Evolutionary conservation across 2,888 invertebrate genomes (phyloP).

Genomic region (Meghimatium bilineatum): DNA sequence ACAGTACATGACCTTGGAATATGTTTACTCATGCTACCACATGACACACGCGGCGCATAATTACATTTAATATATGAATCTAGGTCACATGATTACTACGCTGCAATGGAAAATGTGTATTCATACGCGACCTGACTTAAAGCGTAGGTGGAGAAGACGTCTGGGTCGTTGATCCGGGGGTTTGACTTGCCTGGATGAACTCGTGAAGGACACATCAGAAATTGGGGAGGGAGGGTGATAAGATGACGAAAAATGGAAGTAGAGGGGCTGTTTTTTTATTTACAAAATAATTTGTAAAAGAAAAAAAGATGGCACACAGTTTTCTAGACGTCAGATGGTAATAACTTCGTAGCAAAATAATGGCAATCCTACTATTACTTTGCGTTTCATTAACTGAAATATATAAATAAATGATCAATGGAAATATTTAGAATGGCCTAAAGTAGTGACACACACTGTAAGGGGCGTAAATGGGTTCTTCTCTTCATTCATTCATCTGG

Average conservation of each 20-base stretch:
- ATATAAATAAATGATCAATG: too few species aligned
- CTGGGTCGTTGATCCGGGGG: constrained; percentile 46
- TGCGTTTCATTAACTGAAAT: too few species aligned
- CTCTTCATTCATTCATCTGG: too few species aligned
- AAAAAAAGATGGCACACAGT: too few species aligned
- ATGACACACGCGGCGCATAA: constrained; percentile 31
- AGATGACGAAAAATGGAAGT: not conserved
- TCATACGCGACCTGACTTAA: constrained; percentile 25
- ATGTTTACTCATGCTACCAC: constrained; percentile 13
- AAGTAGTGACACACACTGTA: too few species aligned
- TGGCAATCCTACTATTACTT: too few species aligned
- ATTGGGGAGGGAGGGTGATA: not conserved
- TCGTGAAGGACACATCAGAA: not conserved
- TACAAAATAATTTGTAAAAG: not conserved
- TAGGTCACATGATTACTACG: constrained; percentile 36
- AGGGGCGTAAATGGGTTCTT: too few species aligned
- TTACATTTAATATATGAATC: constrained; percentile 17
- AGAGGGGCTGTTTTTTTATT: not conserved
- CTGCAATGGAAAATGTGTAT: constrained; percentile 32
- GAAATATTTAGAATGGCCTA: too few species aligned
- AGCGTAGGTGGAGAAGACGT: constrained; percentile 44
- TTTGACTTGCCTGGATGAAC: constrained; percentile 3
- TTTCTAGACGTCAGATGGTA: too few species aligned
- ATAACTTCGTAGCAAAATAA: too few species aligned
- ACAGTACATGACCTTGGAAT: constrained; percentile 28